A percentile compares a stretch with the other conserved stretches of the same genome.
Conservation (phyloP, 2,888 invertebrate genomes). For the Dryobotodes eremita region DNA sequence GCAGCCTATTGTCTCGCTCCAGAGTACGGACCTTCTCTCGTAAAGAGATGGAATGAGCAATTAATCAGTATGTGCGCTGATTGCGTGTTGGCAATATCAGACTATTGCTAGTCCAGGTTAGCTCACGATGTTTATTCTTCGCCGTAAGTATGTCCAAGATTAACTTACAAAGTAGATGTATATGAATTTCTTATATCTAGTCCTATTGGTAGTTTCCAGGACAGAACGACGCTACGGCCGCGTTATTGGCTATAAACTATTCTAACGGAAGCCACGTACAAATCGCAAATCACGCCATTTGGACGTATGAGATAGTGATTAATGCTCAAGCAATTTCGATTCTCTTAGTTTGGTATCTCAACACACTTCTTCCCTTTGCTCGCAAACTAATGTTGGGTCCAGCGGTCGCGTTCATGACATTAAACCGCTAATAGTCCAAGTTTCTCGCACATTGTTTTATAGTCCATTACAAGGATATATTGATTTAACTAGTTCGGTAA, state of each 20-base stretch:
- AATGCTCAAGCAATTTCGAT: constrained; percentile 47
- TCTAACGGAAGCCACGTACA: constrained; percentile 45
- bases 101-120: neutral
- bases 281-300: constrained; percentile 49
- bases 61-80: neutral
- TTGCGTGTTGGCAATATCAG: neutral
- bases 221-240: neutral
- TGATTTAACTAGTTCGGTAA: constrained; percentile 49
- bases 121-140: neutral
- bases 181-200: neutral
- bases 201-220: neutral
- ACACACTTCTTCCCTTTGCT: constrained; percentile 3
- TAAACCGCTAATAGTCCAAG: constrained; percentile 60
- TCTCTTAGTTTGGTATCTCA: constrained; percentile 27
- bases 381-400: constrained; percentile 27
- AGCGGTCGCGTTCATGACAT: constrained; percentile 46
- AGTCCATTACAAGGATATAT: constrained; percentile 58
- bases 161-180: neutral
- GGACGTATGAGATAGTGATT: constrained; percentile 50
- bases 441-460: constrained; percentile 57
- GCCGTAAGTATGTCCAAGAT: neutral
- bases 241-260: constrained; percentile 40
- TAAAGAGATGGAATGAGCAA: neutral
- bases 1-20: neutral
- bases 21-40: neutral